phyloP scores from a whole-genome alignment of 2,888 invertebrate genomes.

The Latrodectus hesperus region DNA sequence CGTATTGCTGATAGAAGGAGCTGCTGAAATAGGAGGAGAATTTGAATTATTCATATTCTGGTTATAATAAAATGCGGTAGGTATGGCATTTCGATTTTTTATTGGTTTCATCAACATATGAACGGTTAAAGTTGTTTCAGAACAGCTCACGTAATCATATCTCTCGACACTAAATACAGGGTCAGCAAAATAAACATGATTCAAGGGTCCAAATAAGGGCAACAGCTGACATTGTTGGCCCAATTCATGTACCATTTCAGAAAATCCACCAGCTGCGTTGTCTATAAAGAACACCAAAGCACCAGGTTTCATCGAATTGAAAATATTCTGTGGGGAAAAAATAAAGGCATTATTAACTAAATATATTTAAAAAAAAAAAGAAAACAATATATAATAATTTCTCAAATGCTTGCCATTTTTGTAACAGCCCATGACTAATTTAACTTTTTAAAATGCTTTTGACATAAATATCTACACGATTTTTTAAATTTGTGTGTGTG shows the following conservation, averaged over 20 bases:
- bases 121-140: conserved; percentile 3
- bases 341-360: neutral
- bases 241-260: neutral
- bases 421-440: too few species aligned
- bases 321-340: conserved; percentile 10
- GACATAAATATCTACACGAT: too few species aligned
- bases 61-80: too few species aligned
- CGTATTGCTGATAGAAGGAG: too few species aligned
- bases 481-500: too few species aligned
- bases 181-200: neutral
- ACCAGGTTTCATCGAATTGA: conserved; percentile 10
- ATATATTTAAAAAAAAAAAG: neutral
- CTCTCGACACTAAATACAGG: neutral
- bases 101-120: conserved; percentile 9
- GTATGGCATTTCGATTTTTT: too few species aligned
- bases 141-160: neutral
- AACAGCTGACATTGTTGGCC: conserved; percentile 2
- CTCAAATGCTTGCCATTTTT: too few species aligned
- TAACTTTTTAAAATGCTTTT: too few species aligned
- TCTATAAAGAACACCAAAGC: conserved; percentile 24
- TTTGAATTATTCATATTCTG: too few species aligned
- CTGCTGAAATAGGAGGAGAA: too few species aligned
- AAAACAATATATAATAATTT: too few species aligned
- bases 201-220: neutral
- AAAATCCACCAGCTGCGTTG: conserved; percentile 38